Base-by-base conservation (phyloP, 2,113 vertebrate genomes). In the Menidia beryllina region DNA sequence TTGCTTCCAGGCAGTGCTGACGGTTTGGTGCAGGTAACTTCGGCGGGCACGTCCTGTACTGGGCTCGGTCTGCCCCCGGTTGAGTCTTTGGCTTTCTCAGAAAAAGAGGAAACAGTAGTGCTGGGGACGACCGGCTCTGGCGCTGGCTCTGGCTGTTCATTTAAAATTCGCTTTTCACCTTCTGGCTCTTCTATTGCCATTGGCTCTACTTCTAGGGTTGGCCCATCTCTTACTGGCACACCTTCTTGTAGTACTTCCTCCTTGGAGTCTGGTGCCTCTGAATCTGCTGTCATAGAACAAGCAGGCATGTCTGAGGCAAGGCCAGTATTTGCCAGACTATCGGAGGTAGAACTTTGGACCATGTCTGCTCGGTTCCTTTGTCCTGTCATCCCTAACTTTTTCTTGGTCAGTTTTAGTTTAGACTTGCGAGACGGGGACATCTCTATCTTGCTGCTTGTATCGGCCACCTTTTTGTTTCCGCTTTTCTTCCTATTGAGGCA, bases 1-100 rank as follows among this genome's bases (percentile, higher is more conserved):
- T 99, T 99, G 90, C 95, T 98, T 70, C 95, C 95, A 65, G 95
- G 96, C 7, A 97, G 87, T 75, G 94, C 94, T 80, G 95, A 95
- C 0, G 92, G 87, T 58, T 95, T 95, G 23, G 95, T 94, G 91
- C 95, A 70, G 77, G 69, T 93, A 76, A 92, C 61, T 73, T 86
- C 82, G 5, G 72, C 67, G 8, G 87, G 91, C 77, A 91, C 66
- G 55, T 92, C 92, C 48, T 91, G 91, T 83, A 87, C 83, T 20
- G 77, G 65, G 60, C 39, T 58, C 20, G 86, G 55, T 10, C 27
- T 70, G 6, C 91, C 67, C 21, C 86, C 84, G 17, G 66, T 11
- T 0, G 69, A 85, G 7, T 78, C 67, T 77, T 71, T 51, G 55
- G 38, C 76, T 82, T 90, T 82, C n/a, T 75, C 80, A 81, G 69